Evolutionary conservation across 2,888 invertebrate species (phyloP), one percentile per base, ranked within the genome.

Genomic region (Crossocerus cetratus): DNA sequence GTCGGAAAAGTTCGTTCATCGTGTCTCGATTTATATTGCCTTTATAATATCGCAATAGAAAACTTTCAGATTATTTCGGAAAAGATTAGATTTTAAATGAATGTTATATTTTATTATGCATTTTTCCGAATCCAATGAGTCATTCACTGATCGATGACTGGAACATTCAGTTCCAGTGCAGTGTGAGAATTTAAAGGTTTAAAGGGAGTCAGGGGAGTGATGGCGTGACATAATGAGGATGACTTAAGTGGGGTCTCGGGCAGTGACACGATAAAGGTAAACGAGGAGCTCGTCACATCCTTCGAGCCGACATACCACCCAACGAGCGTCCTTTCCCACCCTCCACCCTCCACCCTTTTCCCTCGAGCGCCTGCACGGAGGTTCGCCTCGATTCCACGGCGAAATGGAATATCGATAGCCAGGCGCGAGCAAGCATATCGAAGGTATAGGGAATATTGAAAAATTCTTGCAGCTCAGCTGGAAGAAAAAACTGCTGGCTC

Each of bases 391-490:
- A 80, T 78, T 80, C 78, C 72, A 32, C 72, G 60, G 67, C 76
- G 78, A 80, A 80, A 80, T 80, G 77, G 81, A 81, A 81, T 81
- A 81, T 81, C 81, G 81, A 81, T 81, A 80, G 78, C 32, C 1
- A 32, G 8, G 32, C 32, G 32, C 32, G 11, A 32, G 32, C 32
- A 32, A 32, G 32, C 32, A 11, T 32, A 4, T 23, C 23, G 2
- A 8, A 3, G 32, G 32, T 72, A 81, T 81, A 71, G 78, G 78
- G 80, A 80, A 80, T 80, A 80, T 80, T 80, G 80, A 81, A 81
- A 80, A 80, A 76, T 80, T 80, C 79, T 77, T 77, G 69, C 77
- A 63, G 32, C 32, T 32, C 32, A 58, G 69, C 68, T 74, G 75
- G 77, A 70, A 68, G 69, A 72, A 63, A 56, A 72, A 76, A 71